phyloP scores from a whole-genome alignment of 2,888 invertebrate genomes.

The Dryobota labecula region DNA sequence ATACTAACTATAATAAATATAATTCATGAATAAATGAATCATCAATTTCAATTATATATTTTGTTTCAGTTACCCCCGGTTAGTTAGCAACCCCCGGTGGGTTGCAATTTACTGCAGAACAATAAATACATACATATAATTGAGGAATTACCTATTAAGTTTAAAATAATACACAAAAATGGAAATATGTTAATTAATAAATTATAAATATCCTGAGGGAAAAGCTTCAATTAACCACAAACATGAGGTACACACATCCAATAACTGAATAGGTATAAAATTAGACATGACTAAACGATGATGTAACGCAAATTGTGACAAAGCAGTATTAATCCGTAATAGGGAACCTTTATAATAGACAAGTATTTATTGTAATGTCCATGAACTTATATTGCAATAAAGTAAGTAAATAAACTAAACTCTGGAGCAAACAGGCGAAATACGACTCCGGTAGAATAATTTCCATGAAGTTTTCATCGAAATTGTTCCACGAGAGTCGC shows the following conservation, averaged over 20 bases:
- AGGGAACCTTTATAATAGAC: constrained; percentile 33
- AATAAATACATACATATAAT: not conserved
- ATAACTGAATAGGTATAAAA: constrained; percentile 24
- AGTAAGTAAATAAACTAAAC: not conserved
- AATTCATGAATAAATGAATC: not conserved
- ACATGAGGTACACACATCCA: not conserved
- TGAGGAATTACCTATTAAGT: not conserved
- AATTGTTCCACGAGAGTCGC: not conserved
- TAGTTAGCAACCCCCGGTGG: too few relatives aligned
- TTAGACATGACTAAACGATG: constrained; percentile 48
- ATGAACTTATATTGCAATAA: not conserved
- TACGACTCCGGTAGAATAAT: not conserved
- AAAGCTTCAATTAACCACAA: constrained; percentile 8
- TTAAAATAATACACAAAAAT: not conserved
- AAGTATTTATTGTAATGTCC: constrained; percentile 13
- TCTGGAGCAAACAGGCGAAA: not conserved
- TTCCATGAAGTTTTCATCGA: not conserved
- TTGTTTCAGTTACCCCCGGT: too few relatives aligned
- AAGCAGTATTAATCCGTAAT: constrained; percentile 38
- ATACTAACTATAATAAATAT: too few relatives aligned
- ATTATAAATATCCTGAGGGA: constrained; percentile 8
- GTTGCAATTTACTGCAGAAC: not conserved
- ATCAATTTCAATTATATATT: not conserved
- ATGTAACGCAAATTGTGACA: constrained; percentile 38
- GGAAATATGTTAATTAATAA: constrained; percentile 3